phyloP scores from a whole-genome alignment of 2,888 invertebrate genomes.

The Ganaspis brasiliensis region DNA sequence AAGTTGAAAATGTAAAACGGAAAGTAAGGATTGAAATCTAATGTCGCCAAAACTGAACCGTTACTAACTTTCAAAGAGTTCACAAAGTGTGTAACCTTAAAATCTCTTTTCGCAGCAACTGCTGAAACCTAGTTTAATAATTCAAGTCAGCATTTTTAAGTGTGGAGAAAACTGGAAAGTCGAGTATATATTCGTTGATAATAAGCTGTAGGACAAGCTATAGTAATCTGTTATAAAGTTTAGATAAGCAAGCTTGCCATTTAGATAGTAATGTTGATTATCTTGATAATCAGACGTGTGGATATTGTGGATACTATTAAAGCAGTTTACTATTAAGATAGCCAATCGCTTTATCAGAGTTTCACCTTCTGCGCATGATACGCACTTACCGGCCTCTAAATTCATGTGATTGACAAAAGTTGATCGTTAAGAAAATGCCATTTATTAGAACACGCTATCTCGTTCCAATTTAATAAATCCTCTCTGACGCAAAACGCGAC shows the following conservation, averaged over 20 bases:
- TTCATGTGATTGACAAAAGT: slow-evolving; percentile 6
- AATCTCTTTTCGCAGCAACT: slow-evolving; percentile 12
- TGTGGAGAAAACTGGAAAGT: slow-evolving; percentile 9
- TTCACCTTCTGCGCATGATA: background rate
- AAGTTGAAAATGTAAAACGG: no score
- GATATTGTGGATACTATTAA: slow-evolving; percentile 9
- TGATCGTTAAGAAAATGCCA: background rate
- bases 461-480: background rate
- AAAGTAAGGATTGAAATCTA: no score
- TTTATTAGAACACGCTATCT: background rate
- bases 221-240: slow-evolving; percentile 9
- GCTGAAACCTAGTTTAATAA: slow-evolving; percentile 8
- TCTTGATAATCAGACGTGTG: slow-evolving; percentile 4
- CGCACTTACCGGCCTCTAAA: background rate
- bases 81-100: slow-evolving; percentile 13
- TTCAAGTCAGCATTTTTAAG: slow-evolving; percentile 15
- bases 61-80: slow-evolving; percentile 2
- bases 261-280: slow-evolving; percentile 11
- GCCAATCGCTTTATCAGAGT: background rate
- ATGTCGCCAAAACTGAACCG: no score
- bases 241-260: background rate
- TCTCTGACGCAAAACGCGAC: background rate
- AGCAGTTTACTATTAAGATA: slow-evolving; percentile 13
- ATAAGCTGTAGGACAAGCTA: slow-evolving; percentile 15
- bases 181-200: slow-evolving; percentile 1